Evolutionary conservation across 2,113 vertebrate species (phyloP), one percentile per base, ranked within the genome.

Genomic region (Papio anubis): DNA sequence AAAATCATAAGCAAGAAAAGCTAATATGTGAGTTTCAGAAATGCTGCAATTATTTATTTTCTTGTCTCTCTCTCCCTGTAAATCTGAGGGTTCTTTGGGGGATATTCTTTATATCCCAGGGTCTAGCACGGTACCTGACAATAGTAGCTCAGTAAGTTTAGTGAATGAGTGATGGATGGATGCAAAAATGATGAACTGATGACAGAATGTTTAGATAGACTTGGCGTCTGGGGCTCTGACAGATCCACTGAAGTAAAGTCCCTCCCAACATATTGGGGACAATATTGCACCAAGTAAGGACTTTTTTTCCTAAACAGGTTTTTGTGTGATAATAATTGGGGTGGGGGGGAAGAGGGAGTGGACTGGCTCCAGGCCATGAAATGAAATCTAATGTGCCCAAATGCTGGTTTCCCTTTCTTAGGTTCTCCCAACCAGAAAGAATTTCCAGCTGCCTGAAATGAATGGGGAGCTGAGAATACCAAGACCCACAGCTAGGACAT

Each of bases 301-400:
- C 50, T 35, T 35, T 25, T 45, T 38, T 75, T 48, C 55, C 43
- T 61, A 3, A 52, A 45, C 35, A 35, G 30, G 11, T 50, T 35
- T 73, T 76, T 88, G 27, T 50, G 57, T 61, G 40, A 40, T 80
- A 20, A 70, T 38, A 27, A n/a, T 25, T 61, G 72, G 48, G 45
- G 72, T 40, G 45, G 38, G 8, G 45, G 0, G 20, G 20, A 55
- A 20, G 57, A 75, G 38, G 23, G 6, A 64, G 20, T 0, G 0
- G 45, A 4, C 32, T 35, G 73, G 18, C 57, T 72, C 38, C 50
- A 23, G 35, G 6, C n/a, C 52, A 27, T 8, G 43, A 80, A 21
- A 25, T 38, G 61, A 87, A 40, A 61, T 40, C 80, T 43, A 68
- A 32, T 0, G 0, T 57, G n/a, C 3, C 32, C 78, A n/a, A 7